Evolutionary conservation across 2,797 vertebrate species (phyloP).

Genomic region (Bovichtus diacanthus): DNA sequence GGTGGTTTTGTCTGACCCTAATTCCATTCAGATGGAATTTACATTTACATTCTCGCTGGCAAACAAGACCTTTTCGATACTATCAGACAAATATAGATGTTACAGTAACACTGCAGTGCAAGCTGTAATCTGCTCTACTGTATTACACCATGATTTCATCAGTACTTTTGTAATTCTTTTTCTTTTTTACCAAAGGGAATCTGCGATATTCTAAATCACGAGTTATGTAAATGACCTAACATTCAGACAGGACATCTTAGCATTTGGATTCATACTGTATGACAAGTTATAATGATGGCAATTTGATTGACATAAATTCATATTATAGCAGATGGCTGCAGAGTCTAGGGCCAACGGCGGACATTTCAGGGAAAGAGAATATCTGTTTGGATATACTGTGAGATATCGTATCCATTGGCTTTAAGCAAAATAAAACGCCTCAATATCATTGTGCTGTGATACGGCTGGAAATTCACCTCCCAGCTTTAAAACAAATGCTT

Average conservation of each 20-base stretch:
- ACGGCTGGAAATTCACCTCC: conserved; percentile 60
- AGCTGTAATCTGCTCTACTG: conserved; percentile 27
- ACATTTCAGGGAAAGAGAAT: conserved; percentile 41
- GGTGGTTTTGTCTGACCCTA: conserved; percentile 47
- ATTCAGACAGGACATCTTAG: conserved; percentile 25
- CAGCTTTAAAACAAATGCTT: conserved; percentile 80
- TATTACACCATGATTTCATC: conserved; percentile 63
- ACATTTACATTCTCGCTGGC: conserved; percentile 38
- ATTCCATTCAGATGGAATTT: conserved; percentile 49
- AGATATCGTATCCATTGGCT: conserved; percentile 47
- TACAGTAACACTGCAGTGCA: conserved; percentile 24
- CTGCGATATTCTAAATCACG: conserved; percentile 30
- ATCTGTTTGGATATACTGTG: conserved; percentile 51
- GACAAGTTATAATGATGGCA: conserved; percentile 39
- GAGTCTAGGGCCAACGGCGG: conserved; percentile 24
- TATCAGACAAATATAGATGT: conserved; percentile 35
- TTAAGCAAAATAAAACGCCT: conserved; percentile 72
- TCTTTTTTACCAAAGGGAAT: conserved; percentile 28
- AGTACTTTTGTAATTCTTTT: conserved; percentile 23
- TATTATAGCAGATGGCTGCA: conserved; percentile 57
- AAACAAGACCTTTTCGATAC: conserved; percentile 13
- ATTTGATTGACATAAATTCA: conserved; percentile 63
- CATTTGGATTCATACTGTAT: conserved; percentile 35
- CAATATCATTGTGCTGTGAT: conserved; percentile 55
- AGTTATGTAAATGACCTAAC: conserved; percentile 42